These are phyloP conservation scores for human (Homo sapiens) DNA, from an alignment of 2,113 vertebrate species.

Conservation along the genomic window GRCh38 chr15:29258001-29258500, in stretches of 20 bases:
- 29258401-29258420: background rate
- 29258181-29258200: too few relatives aligned
- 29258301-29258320: background rate
- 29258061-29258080: too few relatives aligned
- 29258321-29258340: background rate
- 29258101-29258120: background rate
- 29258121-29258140: too few relatives aligned
- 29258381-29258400: background rate
- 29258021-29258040: too few relatives aligned
- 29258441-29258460: background rate
- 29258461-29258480: background rate
- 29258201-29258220: too few relatives aligned
- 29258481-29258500: background rate
- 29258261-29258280: background rate
- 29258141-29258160: too few relatives aligned
- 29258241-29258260: background rate
- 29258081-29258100: too few relatives aligned
- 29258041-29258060: too few relatives aligned
- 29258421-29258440: background rate
- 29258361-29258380: background rate
- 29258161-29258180: too few relatives aligned
- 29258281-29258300: background rate
- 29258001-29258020: too few relatives aligned
- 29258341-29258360: background rate
- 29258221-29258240: too few relatives aligned